A percentile compares a stretch with the other conserved stretches of the same genome.
phyloP scores from a whole-genome alignment of 2,113 vertebrate species.

The Tragelaphus strepsiceros region DNA sequence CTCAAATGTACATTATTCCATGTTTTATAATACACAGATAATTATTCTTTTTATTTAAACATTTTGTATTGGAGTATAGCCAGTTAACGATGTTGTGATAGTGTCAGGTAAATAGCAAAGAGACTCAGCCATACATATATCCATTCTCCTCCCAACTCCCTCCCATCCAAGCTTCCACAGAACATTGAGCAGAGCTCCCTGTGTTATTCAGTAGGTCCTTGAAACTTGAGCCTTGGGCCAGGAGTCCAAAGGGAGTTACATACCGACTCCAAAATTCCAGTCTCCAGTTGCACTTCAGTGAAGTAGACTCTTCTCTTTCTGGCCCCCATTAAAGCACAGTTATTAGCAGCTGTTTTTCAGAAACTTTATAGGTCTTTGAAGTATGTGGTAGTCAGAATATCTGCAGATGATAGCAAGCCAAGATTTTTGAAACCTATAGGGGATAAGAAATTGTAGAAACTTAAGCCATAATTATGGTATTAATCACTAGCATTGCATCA shows the following conservation, averaged over 20 bases:
- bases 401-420: slow-evolving; percentile 22
- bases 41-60: neutral
- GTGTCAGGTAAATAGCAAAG: neutral
- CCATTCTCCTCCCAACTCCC: neutral
- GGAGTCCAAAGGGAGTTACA: neutral
- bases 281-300: neutral
- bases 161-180: neutral
- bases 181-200: neutral
- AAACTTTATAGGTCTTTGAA: slow-evolving; percentile 15
- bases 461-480: slow-evolving; percentile 55
- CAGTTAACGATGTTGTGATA: neutral
- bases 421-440: slow-evolving; percentile 26
- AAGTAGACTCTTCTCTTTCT: neutral
- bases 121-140: neutral
- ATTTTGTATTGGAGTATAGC: neutral
- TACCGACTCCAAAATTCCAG: neutral
- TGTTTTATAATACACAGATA: neutral
- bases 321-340: neutral
- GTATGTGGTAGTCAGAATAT: neutral
- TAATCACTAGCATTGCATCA: slow-evolving; percentile 58
- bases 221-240: neutral
- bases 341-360: slow-evolving; percentile 35
- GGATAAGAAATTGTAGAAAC: slow-evolving; percentile 37
- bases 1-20: neutral
- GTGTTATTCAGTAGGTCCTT: neutral